A percentile compares a stretch with the other conserved stretches of the same genome.
Conservation (phyloP, 2,113 vertebrate genomes). For the Casuarius casuarius region DNA sequence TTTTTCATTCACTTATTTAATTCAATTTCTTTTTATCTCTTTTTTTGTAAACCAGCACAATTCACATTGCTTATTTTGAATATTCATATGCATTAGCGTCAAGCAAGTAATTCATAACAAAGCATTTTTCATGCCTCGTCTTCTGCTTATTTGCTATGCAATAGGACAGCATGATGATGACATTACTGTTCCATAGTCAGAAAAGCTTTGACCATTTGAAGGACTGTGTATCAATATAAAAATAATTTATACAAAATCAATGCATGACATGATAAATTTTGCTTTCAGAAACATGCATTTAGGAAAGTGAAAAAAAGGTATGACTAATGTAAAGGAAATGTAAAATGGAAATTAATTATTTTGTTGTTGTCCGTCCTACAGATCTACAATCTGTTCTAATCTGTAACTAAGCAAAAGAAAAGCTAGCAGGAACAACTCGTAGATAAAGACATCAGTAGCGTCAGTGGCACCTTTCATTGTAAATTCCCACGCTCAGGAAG, state of each 20-base stretch:
- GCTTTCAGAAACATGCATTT: background rate
- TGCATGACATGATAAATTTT: background rate
- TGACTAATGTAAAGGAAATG: background rate
- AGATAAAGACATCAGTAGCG: background rate
- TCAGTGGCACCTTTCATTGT: background rate
- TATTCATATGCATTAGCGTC: background rate
- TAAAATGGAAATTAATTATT: background rate
- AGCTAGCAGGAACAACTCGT: background rate
- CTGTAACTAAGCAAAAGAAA: background rate
- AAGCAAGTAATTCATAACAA: background rate
- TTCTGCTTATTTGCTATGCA: background rate
- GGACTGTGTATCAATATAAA: background rate
- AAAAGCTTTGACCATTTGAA: background rate
- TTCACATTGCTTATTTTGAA: background rate
- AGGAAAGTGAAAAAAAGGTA: background rate
- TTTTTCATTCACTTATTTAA: background rate
- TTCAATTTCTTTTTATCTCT: accelerated
- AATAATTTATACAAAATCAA: background rate
- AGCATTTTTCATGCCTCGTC: background rate
- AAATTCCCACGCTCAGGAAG: background rate
- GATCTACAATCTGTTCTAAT: too few relatives aligned
- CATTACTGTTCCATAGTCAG: background rate
- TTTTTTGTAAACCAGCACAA: background rate
- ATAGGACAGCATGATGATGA: background rate
- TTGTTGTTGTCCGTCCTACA: background rate